Evolutionary conservation across 2,888 invertebrate species (phyloP).

Genomic region (Corbicula japonica): DNA sequence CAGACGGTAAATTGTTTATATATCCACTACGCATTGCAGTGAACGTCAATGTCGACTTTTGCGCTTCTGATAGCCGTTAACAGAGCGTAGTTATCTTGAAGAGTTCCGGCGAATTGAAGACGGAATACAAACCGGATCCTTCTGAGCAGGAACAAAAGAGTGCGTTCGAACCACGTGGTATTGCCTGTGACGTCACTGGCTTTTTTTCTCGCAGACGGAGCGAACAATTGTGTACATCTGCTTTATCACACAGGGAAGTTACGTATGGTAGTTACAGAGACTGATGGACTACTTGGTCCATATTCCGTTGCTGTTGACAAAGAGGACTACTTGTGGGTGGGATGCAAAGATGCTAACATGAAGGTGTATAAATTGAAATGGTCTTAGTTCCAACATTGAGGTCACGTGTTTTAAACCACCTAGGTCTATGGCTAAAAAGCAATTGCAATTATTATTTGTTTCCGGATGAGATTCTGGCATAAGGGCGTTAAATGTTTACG

Average conservation of each 20-base stretch:
- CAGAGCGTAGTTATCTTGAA: conserved; percentile 69
- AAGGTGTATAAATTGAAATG: conserved; percentile 67
- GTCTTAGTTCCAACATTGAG: conserved; percentile 47
- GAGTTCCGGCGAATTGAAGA: conserved; percentile 58
- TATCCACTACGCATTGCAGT: conserved; percentile 74
- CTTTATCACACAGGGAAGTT: conserved; percentile 66
- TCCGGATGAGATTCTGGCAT: too few relatives aligned
- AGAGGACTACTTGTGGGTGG: conserved; percentile 69
- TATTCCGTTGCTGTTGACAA: conserved; percentile 67
- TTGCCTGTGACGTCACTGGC: conserved; percentile 65
- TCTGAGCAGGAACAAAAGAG: conserved; percentile 49
- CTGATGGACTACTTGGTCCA: conserved; percentile 66
- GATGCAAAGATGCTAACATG: conserved; percentile 66
- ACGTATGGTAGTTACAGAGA: conserved; percentile 60
- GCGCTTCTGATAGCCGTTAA: conserved; percentile 71
- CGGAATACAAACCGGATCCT: conserved; percentile 55
- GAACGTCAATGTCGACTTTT: conserved; percentile 76
- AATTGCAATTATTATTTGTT: too few relatives aligned
- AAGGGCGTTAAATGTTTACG: too few relatives aligned
- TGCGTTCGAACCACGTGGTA: conserved; percentile 67
- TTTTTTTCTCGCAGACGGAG: conserved; percentile 68
- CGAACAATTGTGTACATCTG: conserved; percentile 67
- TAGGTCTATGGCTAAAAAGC: too few relatives aligned
- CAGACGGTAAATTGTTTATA: conserved; percentile 69
- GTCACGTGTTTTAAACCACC: too few relatives aligned